These are phyloP conservation scores for Aix galericulata DNA, from an alignment of 2,113 vertebrate genomes.

Conservation along the genomic window DNA sequence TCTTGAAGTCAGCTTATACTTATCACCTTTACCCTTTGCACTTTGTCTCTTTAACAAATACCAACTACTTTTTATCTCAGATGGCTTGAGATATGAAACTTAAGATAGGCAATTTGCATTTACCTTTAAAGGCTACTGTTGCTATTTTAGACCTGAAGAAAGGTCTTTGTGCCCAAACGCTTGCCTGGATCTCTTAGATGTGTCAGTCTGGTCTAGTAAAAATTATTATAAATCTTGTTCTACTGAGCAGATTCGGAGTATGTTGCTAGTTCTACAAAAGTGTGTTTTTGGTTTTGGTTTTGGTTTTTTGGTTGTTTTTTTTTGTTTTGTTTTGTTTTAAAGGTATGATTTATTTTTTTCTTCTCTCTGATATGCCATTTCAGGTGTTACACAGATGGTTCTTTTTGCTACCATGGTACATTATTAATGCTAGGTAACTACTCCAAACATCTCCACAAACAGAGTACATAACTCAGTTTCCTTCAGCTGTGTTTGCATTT, in stretches of 20 bases:
- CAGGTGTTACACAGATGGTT: background rate
- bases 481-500: background rate
- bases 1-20: background rate
- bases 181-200: background rate
- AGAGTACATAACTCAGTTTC: background rate
- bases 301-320: too few species aligned
- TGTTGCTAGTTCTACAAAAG: background rate
- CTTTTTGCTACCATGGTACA: background rate
- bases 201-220: background rate
- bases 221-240: background rate
- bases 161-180: background rate
- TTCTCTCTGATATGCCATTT: background rate
- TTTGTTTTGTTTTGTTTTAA: too few species aligned
- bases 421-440: background rate
- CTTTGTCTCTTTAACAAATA: background rate
- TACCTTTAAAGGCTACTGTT: background rate
- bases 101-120: background rate
- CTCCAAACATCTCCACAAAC: background rate
- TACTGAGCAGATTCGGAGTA: background rate
- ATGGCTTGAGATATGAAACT: background rate
- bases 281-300: too few species aligned
- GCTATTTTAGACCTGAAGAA: background rate
- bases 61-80: background rate
- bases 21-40: background rate
- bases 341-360: background rate